A percentile compares a stretch with the other conserved stretches of the same genome.
Conservation (phyloP, 1,140 invertebrate genomes). For the Pantala flavescens region DNA sequence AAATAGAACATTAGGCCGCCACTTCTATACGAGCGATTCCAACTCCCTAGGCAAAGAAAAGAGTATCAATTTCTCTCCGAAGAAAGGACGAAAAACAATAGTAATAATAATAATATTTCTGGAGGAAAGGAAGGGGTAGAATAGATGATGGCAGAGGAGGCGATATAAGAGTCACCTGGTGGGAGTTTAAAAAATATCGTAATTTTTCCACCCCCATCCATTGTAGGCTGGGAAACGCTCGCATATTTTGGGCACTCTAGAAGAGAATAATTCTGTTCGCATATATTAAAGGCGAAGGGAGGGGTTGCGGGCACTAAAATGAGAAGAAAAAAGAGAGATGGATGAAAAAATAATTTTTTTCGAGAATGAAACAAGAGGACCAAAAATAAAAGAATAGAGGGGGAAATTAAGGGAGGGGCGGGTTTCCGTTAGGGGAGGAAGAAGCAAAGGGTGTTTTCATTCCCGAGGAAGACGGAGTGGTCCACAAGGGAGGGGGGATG, state of each 20-base stretch:
- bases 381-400: background rate
- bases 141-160: background rate
- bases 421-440: background rate
- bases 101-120: constrained; percentile 4
- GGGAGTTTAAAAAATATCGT: background rate
- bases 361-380: constrained; percentile 8
- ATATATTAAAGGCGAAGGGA: background rate
- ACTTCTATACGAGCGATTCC: too few species aligned
- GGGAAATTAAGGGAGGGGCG: background rate
- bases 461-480: background rate
- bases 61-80: background rate
- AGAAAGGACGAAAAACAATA: background rate
- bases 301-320: background rate
- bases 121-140: background rate
- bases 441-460: background rate
- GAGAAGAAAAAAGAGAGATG: background rate
- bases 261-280: constrained; percentile 9
- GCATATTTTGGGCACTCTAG: background rate
- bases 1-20: too few species aligned
- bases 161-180: background rate
- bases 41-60: too few species aligned
- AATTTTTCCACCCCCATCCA: background rate
- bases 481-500: background rate
- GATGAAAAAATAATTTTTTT: background rate
- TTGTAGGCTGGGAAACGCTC: background rate